A percentile compares a stretch with the other conserved stretches of the same genome.
Conservation (phyloP, 2,113 vertebrate genomes). For the Fulmarus glacialis region DNA sequence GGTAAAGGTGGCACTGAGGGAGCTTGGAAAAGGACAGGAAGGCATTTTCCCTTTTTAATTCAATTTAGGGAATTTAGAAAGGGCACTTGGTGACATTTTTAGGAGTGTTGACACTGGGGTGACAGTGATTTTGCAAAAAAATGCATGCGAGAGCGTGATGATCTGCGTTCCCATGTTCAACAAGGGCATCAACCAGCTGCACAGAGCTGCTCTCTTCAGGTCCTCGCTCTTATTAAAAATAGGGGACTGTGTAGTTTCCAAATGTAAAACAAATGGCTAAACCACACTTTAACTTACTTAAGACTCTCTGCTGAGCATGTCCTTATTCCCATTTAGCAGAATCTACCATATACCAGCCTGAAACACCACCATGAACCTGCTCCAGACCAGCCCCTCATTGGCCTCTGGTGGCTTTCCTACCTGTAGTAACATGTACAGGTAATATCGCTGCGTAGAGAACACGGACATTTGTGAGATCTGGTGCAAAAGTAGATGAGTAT, state of each 20-base stretch:
- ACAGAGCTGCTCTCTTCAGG: neutral
- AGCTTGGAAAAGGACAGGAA: neutral
- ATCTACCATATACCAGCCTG: accelerated
- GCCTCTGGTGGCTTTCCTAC: neutral
- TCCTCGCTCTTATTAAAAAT: neutral
- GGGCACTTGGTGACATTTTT: neutral
- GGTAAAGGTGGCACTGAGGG: neutral
- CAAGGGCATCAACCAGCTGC: neutral
- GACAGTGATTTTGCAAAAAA: neutral
- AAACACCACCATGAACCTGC: accelerated
- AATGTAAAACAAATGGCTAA: neutral
- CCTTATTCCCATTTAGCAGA: neutral
- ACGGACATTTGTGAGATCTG: neutral
- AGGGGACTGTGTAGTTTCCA: neutral
- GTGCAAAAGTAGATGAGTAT: neutral
- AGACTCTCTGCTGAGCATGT: neutral
- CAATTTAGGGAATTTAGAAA: neutral
- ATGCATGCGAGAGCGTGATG: accelerated
- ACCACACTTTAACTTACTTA: neutral
- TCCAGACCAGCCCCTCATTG: neutral
- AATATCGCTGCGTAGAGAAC: accelerated
- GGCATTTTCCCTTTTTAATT: accelerated
- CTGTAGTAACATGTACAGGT: accelerated
- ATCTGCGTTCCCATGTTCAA: neutral
- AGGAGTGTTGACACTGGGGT: neutral